phyloP scores from a whole-genome alignment of 2,797 vertebrate genomes.

The Poeciliopsis paucimaculata region DNA sequence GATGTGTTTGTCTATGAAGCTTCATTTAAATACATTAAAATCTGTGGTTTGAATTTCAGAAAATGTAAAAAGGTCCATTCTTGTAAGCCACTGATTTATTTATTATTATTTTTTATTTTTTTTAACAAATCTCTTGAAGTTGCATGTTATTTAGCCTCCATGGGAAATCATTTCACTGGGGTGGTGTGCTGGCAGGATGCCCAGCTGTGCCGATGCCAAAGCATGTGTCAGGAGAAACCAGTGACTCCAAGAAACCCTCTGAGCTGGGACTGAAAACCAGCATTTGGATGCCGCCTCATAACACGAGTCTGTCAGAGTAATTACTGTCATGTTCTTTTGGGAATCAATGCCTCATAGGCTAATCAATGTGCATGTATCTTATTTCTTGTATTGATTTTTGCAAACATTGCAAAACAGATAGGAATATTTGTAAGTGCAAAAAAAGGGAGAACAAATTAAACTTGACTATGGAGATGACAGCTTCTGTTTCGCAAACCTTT shows the following conservation, averaged over 20 bases:
- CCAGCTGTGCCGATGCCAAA: constrained; percentile 66
- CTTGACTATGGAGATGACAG: constrained; percentile 19
- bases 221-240: constrained; percentile 75
- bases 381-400: constrained; percentile 30
- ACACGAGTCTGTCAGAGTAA: constrained; percentile 32
- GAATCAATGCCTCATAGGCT: constrained; percentile 35
- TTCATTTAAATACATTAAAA: background rate
- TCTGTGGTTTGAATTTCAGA: background rate
- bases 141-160: constrained; percentile 68
- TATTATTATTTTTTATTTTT: too few species aligned
- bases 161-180: constrained; percentile 74
- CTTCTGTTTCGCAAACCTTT: constrained; percentile 17
- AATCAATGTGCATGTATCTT: too few species aligned
- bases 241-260: constrained; percentile 57
- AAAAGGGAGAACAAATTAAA: background rate
- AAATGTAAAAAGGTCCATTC: background rate
- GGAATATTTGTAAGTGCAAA: background rate
- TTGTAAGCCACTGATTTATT: background rate
- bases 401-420: constrained; percentile 42
- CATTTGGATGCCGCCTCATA: constrained; percentile 50
- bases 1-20: background rate
- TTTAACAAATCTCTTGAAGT: background rate
- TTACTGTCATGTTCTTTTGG: constrained; percentile 47
- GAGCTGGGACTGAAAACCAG: constrained; percentile 54
- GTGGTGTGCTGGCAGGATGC: constrained; percentile 74